Evolutionary conservation across 2,888 invertebrate species (phyloP).

Genomic region (Drosophila melanocephala): DNA sequence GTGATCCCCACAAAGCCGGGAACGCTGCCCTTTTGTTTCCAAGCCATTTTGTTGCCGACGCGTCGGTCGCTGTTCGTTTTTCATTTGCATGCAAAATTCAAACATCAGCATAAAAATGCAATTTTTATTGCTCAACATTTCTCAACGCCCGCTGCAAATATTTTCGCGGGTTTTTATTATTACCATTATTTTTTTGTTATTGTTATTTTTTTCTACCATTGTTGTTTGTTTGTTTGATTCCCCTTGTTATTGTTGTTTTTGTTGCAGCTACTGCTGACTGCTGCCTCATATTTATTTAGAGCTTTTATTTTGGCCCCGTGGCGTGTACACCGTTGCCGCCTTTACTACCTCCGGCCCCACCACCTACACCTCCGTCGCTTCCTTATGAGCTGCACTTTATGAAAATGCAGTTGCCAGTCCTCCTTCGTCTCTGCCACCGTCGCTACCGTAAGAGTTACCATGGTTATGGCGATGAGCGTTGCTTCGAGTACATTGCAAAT

Average conservation of each 20-base stretch:
- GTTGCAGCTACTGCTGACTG: conserved; percentile 42
- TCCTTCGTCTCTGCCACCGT: conserved; percentile 24
- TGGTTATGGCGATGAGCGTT: conserved; percentile 23
- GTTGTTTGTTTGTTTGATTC: conserved; percentile 70
- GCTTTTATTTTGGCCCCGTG: conserved; percentile 58
- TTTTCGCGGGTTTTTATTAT: conserved; percentile 82
- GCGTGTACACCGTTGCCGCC: conserved; percentile 48
- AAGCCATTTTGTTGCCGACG: conserved; percentile 69
- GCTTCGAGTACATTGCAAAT: conserved; percentile 80
- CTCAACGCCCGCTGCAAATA: conserved; percentile 81
- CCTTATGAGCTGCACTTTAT: conserved; percentile 78
- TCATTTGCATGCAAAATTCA: conserved; percentile 84
- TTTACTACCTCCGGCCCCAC: conserved; percentile 3
- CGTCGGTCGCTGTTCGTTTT: conserved; percentile 72
- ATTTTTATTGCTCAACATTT: conserved; percentile 84
- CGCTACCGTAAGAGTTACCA: conserved; percentile 15
- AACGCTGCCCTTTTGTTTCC: conserved; percentile 64
- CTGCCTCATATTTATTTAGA: conserved; percentile 77
- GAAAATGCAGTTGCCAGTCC: conserved; percentile 72
- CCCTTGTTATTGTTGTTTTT: conserved; percentile 42
- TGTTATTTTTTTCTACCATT: conserved; percentile 47
- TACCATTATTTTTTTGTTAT: conserved; percentile 45
- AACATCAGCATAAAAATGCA: conserved; percentile 85
- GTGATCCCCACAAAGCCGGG: conserved; percentile 49
- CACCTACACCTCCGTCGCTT: conserved; percentile 4